Percentiles rank a stretch among this genome's conserved stretches.
phyloP scores from a whole-genome alignment of 92 coral and sea anemone genomes.

The Porites cylindrica region DNA sequence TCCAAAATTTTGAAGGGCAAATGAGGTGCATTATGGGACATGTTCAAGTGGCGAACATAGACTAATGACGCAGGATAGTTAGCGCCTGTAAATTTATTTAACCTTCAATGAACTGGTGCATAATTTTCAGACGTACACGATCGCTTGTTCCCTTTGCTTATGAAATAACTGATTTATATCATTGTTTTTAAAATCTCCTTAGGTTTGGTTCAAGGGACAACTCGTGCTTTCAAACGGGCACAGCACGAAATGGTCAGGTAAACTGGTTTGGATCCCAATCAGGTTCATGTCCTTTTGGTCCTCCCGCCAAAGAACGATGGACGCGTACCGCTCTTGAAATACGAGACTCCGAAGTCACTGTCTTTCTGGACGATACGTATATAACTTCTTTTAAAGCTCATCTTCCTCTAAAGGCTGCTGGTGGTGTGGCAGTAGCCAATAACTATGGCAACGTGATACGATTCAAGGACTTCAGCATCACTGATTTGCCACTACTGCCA shows the following conservation, averaged over 20 bases:
- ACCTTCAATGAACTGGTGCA: too few relatives aligned
- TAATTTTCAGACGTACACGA: too few relatives aligned
- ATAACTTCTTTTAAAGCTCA: constrained; percentile 48
- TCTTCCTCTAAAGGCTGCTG: constrained; percentile 41
- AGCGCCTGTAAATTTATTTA: too few relatives aligned
- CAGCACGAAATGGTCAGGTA: constrained; percentile 38
- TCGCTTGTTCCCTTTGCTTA: too few relatives aligned
- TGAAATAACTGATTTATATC: too few relatives aligned
- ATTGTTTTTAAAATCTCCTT: neutral
- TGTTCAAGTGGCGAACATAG: too few relatives aligned
- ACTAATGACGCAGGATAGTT: too few relatives aligned
- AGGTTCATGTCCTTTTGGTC: constrained; percentile 56
- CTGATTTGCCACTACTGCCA: constrained; percentile 18
- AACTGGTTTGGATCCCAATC: constrained; percentile 54
- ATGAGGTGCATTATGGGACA: too few relatives aligned
- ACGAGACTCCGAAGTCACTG: constrained; percentile 36
- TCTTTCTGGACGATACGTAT: constrained; percentile 46
- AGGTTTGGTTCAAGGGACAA: constrained; percentile 23
- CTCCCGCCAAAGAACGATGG: constrained; percentile 59
- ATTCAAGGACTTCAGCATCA: constrained; percentile 51
- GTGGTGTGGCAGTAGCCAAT: constrained; percentile 52
- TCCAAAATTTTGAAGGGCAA: too few relatives aligned
- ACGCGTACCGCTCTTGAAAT: constrained; percentile 45
- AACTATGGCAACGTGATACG: constrained; percentile 46
- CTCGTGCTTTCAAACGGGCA: constrained; percentile 63